Evolutionary conservation across 2,113 vertebrate genomes (phyloP).

Genomic region (Recurvirostra avosetta): DNA sequence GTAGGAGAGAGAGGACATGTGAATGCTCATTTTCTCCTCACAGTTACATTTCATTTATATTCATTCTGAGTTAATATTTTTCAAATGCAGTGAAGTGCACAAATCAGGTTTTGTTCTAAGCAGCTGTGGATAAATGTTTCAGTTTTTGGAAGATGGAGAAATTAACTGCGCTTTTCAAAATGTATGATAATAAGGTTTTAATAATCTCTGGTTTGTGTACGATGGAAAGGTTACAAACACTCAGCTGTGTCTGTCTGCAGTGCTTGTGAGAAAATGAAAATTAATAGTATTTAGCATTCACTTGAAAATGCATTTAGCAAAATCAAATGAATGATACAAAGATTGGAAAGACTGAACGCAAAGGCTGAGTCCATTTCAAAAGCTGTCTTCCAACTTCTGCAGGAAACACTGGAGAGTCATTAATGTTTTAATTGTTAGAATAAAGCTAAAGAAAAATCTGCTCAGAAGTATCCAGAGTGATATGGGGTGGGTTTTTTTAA

Average conservation of each 20-base stretch:
- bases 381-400: neutral
- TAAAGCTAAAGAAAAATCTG: neutral
- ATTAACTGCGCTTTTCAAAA: neutral
- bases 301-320: neutral
- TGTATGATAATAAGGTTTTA: neutral
- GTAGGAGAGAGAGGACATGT: neutral
- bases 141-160: neutral
- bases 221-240: neutral
- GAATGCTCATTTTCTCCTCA: neutral
- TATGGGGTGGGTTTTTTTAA: neutral
- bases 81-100: conserved; percentile 2
- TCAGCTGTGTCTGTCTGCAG: neutral
- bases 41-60: neutral
- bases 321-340: neutral
- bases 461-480: neutral
- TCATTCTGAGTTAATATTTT: neutral
- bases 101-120: conserved; percentile 1
- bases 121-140: conserved; percentile 2
- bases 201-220: neutral
- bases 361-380: neutral
- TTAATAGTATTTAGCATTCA: neutral
- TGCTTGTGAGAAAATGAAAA: neutral
- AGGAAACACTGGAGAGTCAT: neutral
- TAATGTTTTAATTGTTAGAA: neutral
- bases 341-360: neutral